Evolutionary conservation across 2,113 vertebrate species (phyloP).

Genomic region (Choloepus hoffmanni): DNA sequence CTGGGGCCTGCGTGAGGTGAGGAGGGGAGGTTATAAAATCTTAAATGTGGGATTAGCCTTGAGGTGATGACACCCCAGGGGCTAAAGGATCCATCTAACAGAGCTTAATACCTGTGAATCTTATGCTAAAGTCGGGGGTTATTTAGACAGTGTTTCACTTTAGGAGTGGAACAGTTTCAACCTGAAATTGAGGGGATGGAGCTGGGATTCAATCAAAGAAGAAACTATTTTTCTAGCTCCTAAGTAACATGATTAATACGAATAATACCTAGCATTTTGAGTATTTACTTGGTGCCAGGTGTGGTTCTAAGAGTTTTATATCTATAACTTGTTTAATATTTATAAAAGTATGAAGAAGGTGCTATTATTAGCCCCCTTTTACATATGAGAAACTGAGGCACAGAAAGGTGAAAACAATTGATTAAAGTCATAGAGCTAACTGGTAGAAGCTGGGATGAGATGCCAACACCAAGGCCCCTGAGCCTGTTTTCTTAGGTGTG

Average conservation of each 20-base stretch:
- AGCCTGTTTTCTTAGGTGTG: neutral
- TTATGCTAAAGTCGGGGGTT: neutral
- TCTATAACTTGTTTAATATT: neutral
- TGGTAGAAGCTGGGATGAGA: neutral
- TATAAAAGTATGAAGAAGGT: neutral
- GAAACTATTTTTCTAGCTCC: slow-evolving; percentile 13
- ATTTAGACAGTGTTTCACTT: neutral
- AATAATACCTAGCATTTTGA: neutral
- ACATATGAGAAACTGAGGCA: neutral
- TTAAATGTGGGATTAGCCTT: neutral
- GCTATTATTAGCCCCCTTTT: neutral
- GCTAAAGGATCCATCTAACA: neutral
- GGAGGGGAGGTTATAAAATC: neutral
- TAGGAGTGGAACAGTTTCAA: neutral
- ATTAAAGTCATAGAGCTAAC: neutral
- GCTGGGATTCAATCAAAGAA: neutral
- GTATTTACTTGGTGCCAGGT: neutral
- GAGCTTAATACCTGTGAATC: neutral
- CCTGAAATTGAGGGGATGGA: neutral
- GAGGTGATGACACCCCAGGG: neutral
- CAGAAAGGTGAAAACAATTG: slow-evolving; percentile 28
- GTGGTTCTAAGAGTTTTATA: neutral
- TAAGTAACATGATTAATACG: neutral
- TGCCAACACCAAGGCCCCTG: neutral
- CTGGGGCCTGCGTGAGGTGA: neutral